Percentiles rank a stretch among this genome's conserved stretches.
phyloP scores from a whole-genome alignment of 2,113 vertebrate genomes.

The Oryzias woworae region DNA sequence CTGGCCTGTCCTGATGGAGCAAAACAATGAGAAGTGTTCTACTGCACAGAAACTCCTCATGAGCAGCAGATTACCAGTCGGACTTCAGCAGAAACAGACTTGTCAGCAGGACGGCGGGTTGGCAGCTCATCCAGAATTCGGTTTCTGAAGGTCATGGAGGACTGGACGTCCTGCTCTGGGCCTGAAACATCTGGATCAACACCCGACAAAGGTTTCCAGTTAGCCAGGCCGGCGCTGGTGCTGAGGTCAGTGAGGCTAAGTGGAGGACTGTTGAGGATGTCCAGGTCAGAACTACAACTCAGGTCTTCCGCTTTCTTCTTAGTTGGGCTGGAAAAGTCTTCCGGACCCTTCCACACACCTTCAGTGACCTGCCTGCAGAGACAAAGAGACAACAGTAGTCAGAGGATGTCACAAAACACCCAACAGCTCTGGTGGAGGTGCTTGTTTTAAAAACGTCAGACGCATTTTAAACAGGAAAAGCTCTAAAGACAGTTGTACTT shows the following conservation, averaged over 20 bases:
- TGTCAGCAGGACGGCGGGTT: slow-evolving; percentile 83
- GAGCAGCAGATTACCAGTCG: slow-evolving; percentile 71
- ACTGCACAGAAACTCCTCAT: background rate
- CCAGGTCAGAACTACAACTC: slow-evolving; percentile 82
- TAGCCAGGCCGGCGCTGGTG: slow-evolving; percentile 60
- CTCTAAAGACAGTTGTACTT: no score
- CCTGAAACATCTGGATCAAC: slow-evolving; percentile 48
- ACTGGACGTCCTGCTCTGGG: slow-evolving; percentile 74
- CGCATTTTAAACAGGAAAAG: no score
- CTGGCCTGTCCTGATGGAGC: slow-evolving; percentile 13
- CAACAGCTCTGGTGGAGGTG: no score
- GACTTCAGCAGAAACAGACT: slow-evolving; percentile 90
- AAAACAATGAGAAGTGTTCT: background rate
- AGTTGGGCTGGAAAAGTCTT: slow-evolving; percentile 80
- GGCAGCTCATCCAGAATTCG: slow-evolving; percentile 81
- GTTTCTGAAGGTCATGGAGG: slow-evolving; percentile 72
- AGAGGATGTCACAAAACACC: no score
- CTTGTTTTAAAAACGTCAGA: no score
- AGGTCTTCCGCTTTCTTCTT: slow-evolving; percentile 84
- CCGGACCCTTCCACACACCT: slow-evolving; percentile 83
- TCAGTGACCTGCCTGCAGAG: slow-evolving; percentile 86
- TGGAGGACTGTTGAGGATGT: slow-evolving; percentile 87
- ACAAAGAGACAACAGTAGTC: slow-evolving; percentile 27
- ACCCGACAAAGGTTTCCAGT: slow-evolving; percentile 65
- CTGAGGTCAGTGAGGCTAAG: slow-evolving; percentile 83